Evolutionary conservation across 2,797 vertebrate species (phyloP), one percentile per base, ranked within the genome.

Genomic region (Heteromormyrus szaboi): DNA sequence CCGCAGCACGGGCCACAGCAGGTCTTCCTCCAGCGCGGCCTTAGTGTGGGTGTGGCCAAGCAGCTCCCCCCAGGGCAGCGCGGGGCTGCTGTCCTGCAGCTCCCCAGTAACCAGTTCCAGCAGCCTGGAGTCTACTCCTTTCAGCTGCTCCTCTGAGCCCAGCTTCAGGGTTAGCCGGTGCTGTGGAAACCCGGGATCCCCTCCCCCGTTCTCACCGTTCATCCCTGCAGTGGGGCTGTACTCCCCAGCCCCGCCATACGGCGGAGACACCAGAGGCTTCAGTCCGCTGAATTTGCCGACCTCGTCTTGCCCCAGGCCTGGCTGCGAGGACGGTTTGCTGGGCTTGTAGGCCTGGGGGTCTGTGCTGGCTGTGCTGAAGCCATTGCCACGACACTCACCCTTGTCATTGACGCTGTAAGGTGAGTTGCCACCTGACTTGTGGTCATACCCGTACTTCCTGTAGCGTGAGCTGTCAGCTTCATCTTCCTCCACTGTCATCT

Each of bases 1-100:
- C 89, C 98, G 95, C 89, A 99, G 93, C 91, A 97, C 94, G 2
- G 98, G 98, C 98, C 98, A 98, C 92, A 99, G 93, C 89, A 99
- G 93, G 94, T 99, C 97, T 93, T 99, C 98, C 93, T 99, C 98
- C 22, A 99, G 94, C 81, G 96, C 95, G 79, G 96, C 96, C 93
- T 99, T 99, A 88, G 98, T 95, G 0, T 96, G 94, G 62, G 93
- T 95, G 91, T 98, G 97, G 62, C 98, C 98, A 0, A 96, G 96
- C 50, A 99, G 94, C 90, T 98, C 98, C 0, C 96, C 95, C 98
- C 98, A 99, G 91, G 97, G 95, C 89, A 98, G 95, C 0, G 97
- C 96, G 0, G 97, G 97, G 29, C 95, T 96, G 88, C 97, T 96
- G 93, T 99, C 98, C 92, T 98, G 94, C 89, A 99, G 92, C 92